Evolutionary conservation across 2,113 vertebrate genomes (phyloP), one percentile per base, ranked within the genome.

Genomic region (Prietella phreatophila): DNA sequence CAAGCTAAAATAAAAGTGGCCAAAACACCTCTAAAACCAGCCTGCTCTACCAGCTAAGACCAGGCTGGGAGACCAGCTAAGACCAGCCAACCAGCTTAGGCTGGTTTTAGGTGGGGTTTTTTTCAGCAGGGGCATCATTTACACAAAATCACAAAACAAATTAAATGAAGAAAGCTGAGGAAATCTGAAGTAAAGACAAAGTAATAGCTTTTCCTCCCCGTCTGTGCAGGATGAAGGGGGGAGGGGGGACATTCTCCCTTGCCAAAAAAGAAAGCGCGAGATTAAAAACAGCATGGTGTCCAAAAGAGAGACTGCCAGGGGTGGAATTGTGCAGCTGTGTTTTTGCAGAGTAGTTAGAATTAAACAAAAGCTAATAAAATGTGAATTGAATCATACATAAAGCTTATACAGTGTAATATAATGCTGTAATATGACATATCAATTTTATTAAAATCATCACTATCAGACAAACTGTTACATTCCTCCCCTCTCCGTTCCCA

Each of bases 271-370:
- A 53, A 27, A 60, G 58, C 22, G 58, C 4, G 71, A 25, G 71
- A 76, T 78, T 53, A 78, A 78, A 78, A 78, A n/a, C 39, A 25
- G 73, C 73, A 76, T 20, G 75, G n/a, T n/a, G 14, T 78, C 75
- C 27, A 78, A 27, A 78, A 50, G 39, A 27, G 10, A 27, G 42
- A 22, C 39, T 78, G 22, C 25, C 75, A 50, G 47, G 3, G 75
- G 5, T 53, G 25, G 47, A 78, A 53, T 2, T 78, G 75, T 78
- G 39, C 25, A 7, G 42, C 39, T 8, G 36, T 75, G 71, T 11
- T 42, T 42, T 42, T 42, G 9, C 20, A 75, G 36, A 75, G 71
- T 42, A 42, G 19, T 9, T 39, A 20, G 33, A 73, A 20, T 36
- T 19, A 73, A 73, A 39, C 69, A 73, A 73, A 73, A 36, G 30